Conservation (phyloP, 2,797 vertebrate species). For the Alca torda region DNA sequence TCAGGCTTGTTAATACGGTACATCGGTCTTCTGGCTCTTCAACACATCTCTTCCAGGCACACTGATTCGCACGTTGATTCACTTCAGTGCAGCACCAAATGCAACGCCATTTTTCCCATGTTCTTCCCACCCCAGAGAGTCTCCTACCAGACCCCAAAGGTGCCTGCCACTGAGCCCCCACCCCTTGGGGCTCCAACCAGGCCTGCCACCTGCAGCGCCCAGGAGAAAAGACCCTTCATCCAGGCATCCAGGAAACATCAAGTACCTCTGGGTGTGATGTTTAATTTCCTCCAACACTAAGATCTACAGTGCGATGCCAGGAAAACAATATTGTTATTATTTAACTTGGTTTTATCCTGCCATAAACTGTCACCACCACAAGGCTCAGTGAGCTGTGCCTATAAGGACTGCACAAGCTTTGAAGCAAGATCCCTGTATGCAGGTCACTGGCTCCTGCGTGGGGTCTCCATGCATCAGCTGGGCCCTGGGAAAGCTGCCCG, state of each 20-base stretch:
- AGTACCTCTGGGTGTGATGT: background rate
- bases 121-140: background rate
- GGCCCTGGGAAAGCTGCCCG: background rate
- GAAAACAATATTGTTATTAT: background rate
- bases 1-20: background rate
- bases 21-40: background rate
- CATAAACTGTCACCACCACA: background rate
- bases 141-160: background rate
- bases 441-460: background rate
- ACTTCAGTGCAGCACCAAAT: background rate
- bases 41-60: background rate
- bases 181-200: background rate
- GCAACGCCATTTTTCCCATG: background rate
- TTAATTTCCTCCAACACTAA: background rate
- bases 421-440: background rate
- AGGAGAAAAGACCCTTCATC: background rate
- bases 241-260: background rate
- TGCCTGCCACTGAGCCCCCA: background rate
- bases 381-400: background rate
- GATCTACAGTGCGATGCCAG: background rate
- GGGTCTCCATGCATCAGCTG: background rate
- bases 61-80: background rate
- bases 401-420: background rate
- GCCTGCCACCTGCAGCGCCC: background rate
- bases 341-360: background rate